phyloP scores from a whole-genome alignment of 2,888 invertebrate species.

The Alloplasta piceator region DNA sequence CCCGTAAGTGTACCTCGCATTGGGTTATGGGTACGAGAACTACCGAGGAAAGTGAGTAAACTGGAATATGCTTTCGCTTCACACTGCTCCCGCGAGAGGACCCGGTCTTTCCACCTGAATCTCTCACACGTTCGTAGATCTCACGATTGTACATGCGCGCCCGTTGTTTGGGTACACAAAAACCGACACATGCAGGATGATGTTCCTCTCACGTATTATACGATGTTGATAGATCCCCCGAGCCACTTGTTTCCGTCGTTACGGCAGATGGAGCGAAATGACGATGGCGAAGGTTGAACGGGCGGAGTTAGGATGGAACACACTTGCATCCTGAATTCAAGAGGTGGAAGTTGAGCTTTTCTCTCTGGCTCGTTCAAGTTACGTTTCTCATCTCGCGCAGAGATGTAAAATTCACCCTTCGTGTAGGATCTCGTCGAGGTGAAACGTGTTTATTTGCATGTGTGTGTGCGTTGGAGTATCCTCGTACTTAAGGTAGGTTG shows the following conservation, averaged over 20 bases:
- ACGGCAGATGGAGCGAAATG: background rate
- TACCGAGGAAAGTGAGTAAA: background rate
- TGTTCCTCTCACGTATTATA: slow-evolving; percentile 6
- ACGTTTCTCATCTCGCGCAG: slow-evolving; percentile 33
- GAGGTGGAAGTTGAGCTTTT: slow-evolving; percentile 5
- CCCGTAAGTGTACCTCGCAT: background rate
- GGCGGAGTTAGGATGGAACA: slow-evolving; percentile 7
- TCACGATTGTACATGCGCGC: background rate
- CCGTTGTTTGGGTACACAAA: background rate
- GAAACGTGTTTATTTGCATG: slow-evolving; percentile 10
- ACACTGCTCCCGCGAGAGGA: background rate
- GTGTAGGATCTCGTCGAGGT: slow-evolving; percentile 29
- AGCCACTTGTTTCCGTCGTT: slow-evolving; percentile 22
- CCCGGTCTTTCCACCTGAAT: background rate
- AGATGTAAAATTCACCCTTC: slow-evolving; percentile 48
- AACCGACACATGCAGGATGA: background rate
- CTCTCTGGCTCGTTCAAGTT: background rate
- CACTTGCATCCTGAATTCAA: slow-evolving; percentile 50
- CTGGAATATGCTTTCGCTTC: background rate
- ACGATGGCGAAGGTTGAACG: too few relatives aligned
- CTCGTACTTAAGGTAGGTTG: too few relatives aligned
- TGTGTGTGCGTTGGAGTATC: background rate
- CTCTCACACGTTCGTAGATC: background rate
- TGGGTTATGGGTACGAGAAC: background rate
- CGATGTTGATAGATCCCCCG: slow-evolving; percentile 7